A percentile compares a stretch with the other conserved stretches of the same genome.
Conservation (phyloP, 2,113 vertebrate species). For the Cheilinus undulatus region DNA sequence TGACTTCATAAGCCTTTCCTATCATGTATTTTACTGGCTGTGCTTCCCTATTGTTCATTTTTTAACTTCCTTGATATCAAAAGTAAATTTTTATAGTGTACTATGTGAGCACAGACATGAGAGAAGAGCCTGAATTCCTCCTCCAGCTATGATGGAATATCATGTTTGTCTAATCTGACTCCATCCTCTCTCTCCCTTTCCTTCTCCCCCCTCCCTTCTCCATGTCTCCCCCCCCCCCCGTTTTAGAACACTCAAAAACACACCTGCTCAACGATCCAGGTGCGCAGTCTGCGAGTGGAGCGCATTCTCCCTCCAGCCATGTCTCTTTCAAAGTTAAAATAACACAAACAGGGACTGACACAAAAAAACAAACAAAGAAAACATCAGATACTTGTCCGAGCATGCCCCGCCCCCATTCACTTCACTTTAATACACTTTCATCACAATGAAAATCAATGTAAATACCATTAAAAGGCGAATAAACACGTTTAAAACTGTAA, state of each 20-base stretch:
- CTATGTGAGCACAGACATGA: too few relatives aligned
- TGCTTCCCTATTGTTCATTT: too few relatives aligned
- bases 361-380: background rate
- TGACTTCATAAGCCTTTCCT: too few relatives aligned
- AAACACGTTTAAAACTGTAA: background rate
- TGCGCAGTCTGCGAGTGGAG: conserved; percentile 86
- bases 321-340: background rate
- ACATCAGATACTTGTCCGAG: background rate
- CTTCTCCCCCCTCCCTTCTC: background rate
- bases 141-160: too few relatives aligned
- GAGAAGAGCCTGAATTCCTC: too few relatives aligned
- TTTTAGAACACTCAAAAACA: conserved; percentile 15
- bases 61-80: too few relatives aligned
- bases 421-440: too few relatives aligned
- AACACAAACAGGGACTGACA: background rate
- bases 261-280: conserved; percentile 89
- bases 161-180: background rate
- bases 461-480: background rate
- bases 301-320: conserved; percentile 83
- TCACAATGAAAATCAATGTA: too few relatives aligned
- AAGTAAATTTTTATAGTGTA: too few relatives aligned
- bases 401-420: too few relatives aligned
- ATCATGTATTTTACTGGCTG: too few relatives aligned
- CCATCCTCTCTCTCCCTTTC: background rate
- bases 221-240: background rate